Conservation (phyloP, 2,797 vertebrate genomes). For the Galagoides demidoff region DNA sequence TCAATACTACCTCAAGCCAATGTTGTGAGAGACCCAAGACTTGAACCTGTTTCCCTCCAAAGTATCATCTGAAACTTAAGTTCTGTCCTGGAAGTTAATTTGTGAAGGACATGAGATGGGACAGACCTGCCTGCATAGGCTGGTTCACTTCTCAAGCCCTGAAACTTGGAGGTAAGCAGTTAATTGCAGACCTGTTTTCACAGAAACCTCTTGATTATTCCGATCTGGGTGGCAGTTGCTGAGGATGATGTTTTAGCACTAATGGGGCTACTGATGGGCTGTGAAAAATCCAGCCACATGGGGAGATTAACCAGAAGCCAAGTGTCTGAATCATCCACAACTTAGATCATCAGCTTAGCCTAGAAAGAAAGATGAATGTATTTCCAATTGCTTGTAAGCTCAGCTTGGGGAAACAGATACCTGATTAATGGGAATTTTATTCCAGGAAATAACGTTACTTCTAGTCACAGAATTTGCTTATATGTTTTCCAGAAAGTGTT, state of each 20-base stretch:
- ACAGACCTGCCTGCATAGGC: neutral
- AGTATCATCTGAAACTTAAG: slow-evolving; percentile 1
- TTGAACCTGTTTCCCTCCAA: neutral
- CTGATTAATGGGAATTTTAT: slow-evolving; percentile 51
- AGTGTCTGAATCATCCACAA: slow-evolving; percentile 32
- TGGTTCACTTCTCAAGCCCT: neutral
- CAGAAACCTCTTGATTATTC: slow-evolving; percentile 42
- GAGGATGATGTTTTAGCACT: slow-evolving; percentile 36
- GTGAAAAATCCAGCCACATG: neutral
- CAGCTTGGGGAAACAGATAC: slow-evolving; percentile 36
- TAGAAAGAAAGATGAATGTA: slow-evolving; percentile 46
- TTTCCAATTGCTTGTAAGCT: slow-evolving; percentile 56
- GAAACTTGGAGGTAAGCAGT: neutral
- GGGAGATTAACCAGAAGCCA: neutral
- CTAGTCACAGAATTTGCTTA: neutral
- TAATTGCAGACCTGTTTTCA: slow-evolving; percentile 31
- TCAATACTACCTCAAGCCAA: slow-evolving; percentile 15
- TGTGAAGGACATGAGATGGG: neutral
- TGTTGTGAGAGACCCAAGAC: neutral
- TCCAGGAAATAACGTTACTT: slow-evolving; percentile 61
- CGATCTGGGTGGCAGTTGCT: neutral
- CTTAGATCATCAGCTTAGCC: slow-evolving; percentile 36
- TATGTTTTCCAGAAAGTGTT: slow-evolving; percentile 50
- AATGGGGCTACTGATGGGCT: slow-evolving; percentile 4
- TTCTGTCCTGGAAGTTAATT: neutral